Evolutionary conservation across 2,797 vertebrate genomes (phyloP), one percentile per base, ranked within the genome.

Genomic region (Anas capensis): DNA sequence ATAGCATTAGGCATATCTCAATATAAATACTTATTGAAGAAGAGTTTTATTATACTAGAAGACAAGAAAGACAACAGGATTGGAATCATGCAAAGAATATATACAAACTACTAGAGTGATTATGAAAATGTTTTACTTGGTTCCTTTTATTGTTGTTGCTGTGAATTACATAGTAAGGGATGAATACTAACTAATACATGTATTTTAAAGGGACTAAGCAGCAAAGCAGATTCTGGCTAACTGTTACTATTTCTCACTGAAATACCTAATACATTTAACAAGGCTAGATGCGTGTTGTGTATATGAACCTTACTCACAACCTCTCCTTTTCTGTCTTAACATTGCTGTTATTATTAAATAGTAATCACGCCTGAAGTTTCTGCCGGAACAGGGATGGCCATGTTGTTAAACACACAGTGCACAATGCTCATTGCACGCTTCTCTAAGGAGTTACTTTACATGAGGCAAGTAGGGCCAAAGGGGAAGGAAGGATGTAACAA

Each of bases 161-260:
- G 58, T 85, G 58, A 58, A 57, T 68, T 92, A 60, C 3, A 58
- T 7, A 68, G 68, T 53, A 83, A 92, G 69, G 49, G 57, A 79
- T 73, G 38, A 73, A 69, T 92, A 97, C 96, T 79, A 96, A 96
- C 96, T 79, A 96, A 96, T 93, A 42, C 42, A 42, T 42, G 42
- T 42, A 96, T 96, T 96, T 96, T 86, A 96, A 93, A 92, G 34
- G 38, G 29, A 76, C 88, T 81, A 93, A 93, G 53, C 27, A 93
- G 40, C 70, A 81, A 94, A 62, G 6, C 38, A 88, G 60, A 60
- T 80, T 93, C 56, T 80, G 53, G 40, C 27, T 85, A n/a, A 94
- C 75, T 11, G 86, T 46, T 38, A 81, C 65, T 66, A 70, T 70
- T 34, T 80, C 38, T 72, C 73, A 40, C 49, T 79, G 34, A 21